These are phyloP conservation scores for Hermodice carunculata DNA, from an alignment of 2,888 invertebrate species.

Conservation along the genomic window DNA sequence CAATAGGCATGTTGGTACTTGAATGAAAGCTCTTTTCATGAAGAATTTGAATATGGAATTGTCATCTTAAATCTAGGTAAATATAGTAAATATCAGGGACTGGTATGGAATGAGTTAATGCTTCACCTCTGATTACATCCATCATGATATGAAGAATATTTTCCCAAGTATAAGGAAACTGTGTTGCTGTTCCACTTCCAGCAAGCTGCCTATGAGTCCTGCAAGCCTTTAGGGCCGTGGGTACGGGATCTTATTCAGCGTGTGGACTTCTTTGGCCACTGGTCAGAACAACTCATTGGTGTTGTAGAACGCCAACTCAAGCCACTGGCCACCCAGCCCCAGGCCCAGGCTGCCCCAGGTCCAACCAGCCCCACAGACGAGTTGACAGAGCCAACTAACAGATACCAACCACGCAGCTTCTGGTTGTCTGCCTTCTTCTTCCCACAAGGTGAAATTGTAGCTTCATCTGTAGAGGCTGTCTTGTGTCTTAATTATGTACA, in stretches of 20 bases:
- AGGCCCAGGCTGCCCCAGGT: neutral
- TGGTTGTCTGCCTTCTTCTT: slow-evolving; percentile 69
- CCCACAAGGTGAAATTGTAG: slow-evolving; percentile 61
- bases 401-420: slow-evolving; percentile 58
- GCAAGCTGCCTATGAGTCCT: slow-evolving; percentile 65
- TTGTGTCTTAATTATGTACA: neutral
- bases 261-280: slow-evolving; percentile 64
- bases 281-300: slow-evolving; percentile 59
- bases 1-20: no score
- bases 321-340: slow-evolving; percentile 20
- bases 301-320: slow-evolving; percentile 55
- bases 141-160: no score
- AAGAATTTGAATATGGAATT: no score
- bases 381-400: slow-evolving; percentile 23
- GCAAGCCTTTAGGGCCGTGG: slow-evolving; percentile 66
- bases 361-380: neutral
- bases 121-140: no score
- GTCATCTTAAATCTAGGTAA: no score
- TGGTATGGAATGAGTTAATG: no score
- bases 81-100: no score
- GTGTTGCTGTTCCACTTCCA: no score
- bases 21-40: no score
- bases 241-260: slow-evolving; percentile 59
- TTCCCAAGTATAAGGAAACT: no score
- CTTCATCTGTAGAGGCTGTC: neutral